phyloP scores from a whole-genome alignment of 2,797 vertebrate genomes.

The Dipus sagitta region DNA sequence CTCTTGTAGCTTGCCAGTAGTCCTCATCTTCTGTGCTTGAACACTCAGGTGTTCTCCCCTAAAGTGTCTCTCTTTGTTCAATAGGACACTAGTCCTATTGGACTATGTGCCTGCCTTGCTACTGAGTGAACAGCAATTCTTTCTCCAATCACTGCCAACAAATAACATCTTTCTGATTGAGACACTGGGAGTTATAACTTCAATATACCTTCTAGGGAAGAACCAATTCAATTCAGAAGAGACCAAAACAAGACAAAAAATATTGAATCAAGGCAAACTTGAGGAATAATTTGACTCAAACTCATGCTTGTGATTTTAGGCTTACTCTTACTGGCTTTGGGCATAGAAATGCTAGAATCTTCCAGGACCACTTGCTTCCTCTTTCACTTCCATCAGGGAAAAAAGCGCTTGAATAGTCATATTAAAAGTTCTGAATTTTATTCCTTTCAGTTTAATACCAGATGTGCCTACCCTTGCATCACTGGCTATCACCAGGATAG shows the following conservation, averaged over 20 bases:
- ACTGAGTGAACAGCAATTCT: background rate
- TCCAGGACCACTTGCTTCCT: background rate
- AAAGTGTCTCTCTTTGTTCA: background rate
- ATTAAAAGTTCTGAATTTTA: background rate
- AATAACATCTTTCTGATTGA: background rate
- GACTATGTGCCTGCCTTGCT: background rate
- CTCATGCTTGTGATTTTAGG: background rate
- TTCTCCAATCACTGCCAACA: background rate
- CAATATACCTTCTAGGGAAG: background rate
- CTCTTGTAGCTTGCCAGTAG: background rate
- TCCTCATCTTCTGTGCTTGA: too few species aligned
- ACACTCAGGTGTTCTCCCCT: too few species aligned
- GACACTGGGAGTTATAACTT: background rate
- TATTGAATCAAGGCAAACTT: background rate
- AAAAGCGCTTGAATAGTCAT: background rate
- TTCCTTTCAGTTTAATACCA: background rate
- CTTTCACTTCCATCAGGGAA: background rate
- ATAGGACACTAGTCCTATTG: background rate
- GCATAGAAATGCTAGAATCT: background rate
- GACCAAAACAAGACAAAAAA: conserved; percentile 28
- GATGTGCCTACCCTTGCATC: background rate
- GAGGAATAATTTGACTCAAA: background rate
- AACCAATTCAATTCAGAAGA: background rate
- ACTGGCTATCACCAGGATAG: background rate
- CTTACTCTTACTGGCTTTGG: background rate